Percentiles rank a stretch among this genome's conserved stretches.
These are phyloP conservation scores for Caprella mutica DNA, from an alignment of 2,888 invertebrate genomes.

Conservation along the genomic window DNA sequence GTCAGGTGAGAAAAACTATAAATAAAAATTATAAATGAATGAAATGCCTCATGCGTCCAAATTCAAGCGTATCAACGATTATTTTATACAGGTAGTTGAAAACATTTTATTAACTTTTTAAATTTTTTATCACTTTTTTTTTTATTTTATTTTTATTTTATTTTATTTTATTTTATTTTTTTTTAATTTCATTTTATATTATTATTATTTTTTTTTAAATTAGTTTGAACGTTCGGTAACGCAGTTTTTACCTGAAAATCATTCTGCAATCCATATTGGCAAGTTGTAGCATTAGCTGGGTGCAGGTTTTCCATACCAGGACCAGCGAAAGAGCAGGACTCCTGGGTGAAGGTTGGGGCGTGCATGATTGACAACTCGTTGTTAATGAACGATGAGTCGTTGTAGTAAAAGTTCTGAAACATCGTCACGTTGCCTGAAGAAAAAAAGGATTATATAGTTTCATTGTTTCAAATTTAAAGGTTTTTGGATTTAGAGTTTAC, in stretches of 20 bases:
- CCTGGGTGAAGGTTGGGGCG: slow-evolving; percentile 18
- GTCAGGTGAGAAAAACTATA: no score
- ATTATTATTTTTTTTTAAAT: no score
- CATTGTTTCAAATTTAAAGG: no score
- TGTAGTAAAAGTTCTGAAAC: not conserved
- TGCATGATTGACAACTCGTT: not conserved
- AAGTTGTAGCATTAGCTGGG: slow-evolving; percentile 38
- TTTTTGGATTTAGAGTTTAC: no score
- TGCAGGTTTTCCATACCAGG: not conserved
- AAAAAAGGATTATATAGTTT: not conserved
- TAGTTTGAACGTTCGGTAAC: no score
- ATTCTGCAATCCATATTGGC: slow-evolving; percentile 61
- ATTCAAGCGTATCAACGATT: not conserved
- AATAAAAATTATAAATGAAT: no score
- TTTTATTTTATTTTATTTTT: no score
- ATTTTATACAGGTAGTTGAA: not conserved
- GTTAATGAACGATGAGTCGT: not conserved
- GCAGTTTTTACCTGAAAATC: slow-evolving; percentile 76
- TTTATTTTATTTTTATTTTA: no score
- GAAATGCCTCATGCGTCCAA: no score
- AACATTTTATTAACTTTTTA: no score
- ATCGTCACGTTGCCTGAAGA: slow-evolving; percentile 13
- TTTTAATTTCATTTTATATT: no score
- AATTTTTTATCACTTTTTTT: no score
- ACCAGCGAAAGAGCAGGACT: slow-evolving; percentile 12